These are phyloP conservation scores for Helobdella robusta DNA, from an alignment of 2,888 invertebrate genomes.

Conservation along the genomic window DNA sequence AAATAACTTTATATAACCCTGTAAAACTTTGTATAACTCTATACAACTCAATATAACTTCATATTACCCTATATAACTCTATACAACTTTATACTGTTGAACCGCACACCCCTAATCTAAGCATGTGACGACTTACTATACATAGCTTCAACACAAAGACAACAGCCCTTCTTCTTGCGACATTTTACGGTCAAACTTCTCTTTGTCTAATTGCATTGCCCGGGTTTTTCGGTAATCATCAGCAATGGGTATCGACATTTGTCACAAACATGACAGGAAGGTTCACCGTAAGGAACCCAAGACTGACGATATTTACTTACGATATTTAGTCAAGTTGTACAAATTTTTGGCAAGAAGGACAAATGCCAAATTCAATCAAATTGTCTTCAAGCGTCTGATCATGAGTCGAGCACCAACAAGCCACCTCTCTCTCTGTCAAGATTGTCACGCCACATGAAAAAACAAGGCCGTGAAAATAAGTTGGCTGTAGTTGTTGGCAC, in stretches of 20 bases:
- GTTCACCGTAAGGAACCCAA: slow-evolving; percentile 92
- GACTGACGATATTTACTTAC: slow-evolving; percentile 94
- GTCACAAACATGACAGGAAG: slow-evolving; percentile 98
- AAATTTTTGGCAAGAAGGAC: slow-evolving; percentile 92
- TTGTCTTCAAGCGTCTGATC: slow-evolving; percentile 82
- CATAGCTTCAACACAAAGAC: no score
- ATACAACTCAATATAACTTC: no score
- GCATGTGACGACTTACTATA: no score
- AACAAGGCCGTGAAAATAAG: slow-evolving; percentile 72
- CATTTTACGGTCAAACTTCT: no score
- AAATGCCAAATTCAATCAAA: slow-evolving; percentile 87
- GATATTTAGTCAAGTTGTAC: slow-evolving; percentile 94
- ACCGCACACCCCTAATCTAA: no score
- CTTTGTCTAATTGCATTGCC: no score
- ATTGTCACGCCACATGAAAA: slow-evolving; percentile 72
- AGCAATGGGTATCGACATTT: slow-evolving; percentile 99
- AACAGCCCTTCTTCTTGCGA: no score
- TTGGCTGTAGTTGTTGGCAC: slow-evolving; percentile 89
- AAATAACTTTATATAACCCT: no score
- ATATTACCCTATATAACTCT: no score
- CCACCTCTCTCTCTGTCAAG: slow-evolving; percentile 87
- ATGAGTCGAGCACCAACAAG: slow-evolving; percentile 92
- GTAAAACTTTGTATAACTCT: no score
- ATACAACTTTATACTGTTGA: no score
- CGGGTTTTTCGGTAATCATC: no score